Conservation (phyloP, 2,113 vertebrate species). For the Leucosticte australis region DNA sequence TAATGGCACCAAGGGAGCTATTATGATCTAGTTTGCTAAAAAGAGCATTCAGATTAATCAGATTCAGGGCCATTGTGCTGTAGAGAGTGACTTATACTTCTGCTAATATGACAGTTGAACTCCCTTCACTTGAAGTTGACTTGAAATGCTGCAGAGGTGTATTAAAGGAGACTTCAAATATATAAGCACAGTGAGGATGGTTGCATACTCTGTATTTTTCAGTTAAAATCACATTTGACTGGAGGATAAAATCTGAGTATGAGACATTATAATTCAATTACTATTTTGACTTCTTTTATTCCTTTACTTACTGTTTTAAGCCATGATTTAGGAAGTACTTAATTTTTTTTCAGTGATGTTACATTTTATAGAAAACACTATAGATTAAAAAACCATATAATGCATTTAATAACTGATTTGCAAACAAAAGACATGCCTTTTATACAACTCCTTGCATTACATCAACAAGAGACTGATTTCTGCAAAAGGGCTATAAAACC, state of each 20-base stretch:
- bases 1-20: slow-evolving; percentile 42
- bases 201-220: not conserved
- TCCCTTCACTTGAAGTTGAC: not conserved
- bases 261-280: not conserved
- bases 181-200: not conserved
- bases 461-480: slow-evolving; percentile 55
- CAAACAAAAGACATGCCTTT: slow-evolving; percentile 43
- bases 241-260: not conserved
- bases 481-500: slow-evolving; percentile 68
- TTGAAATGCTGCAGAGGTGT: not conserved
- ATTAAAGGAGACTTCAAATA: not conserved
- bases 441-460: slow-evolving; percentile 43
- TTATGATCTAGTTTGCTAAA: slow-evolving; percentile 58
- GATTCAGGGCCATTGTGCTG: slow-evolving; percentile 25
- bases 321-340: not conserved
- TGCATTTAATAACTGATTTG: slow-evolving; percentile 34
- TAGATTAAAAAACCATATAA: slow-evolving; percentile 9
- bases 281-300: not conserved
- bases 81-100: slow-evolving; percentile 15
- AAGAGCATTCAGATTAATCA: slow-evolving; percentile 49
- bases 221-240: not conserved
- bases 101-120: slow-evolving; percentile 4
- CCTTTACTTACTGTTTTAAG: not conserved
- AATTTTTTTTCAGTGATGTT: not conserved
- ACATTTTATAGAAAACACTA: not conserved